Evolutionary conservation across 2,113 vertebrate species (phyloP).

Genomic region (Charina bottae): DNA sequence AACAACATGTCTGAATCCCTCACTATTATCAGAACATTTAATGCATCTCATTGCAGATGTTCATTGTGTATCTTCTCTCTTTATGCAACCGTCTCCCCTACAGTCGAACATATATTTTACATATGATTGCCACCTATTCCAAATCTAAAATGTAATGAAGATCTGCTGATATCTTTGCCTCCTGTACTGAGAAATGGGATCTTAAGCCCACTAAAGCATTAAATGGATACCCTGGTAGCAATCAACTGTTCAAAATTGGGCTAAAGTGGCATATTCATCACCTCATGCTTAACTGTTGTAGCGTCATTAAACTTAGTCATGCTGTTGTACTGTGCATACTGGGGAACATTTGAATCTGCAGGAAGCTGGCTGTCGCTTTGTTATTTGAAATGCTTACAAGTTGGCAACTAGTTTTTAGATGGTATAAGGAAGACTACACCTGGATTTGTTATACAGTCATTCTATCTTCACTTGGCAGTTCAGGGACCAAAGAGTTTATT

Average conservation of each 20-base stretch:
- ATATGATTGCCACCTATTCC: neutral
- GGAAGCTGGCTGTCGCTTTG: neutral
- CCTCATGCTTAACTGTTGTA: neutral
- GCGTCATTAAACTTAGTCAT: conserved; percentile 5
- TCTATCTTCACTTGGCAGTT: neutral
- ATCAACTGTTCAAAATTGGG: neutral
- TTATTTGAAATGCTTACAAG: conserved; percentile 19
- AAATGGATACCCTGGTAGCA: neutral
- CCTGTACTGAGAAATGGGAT: neutral
- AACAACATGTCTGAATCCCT: neutral
- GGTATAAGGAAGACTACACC: neutral
- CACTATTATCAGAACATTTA: neutral
- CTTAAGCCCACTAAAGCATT: conserved; percentile 1
- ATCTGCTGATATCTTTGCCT: neutral
- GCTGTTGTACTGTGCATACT: neutral
- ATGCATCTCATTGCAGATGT: neutral
- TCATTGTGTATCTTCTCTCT: neutral
- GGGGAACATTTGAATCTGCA: conserved; percentile 13
- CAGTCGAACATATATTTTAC: neutral
- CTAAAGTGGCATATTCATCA: conserved; percentile 1
- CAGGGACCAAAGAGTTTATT: neutral
- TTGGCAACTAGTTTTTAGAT: neutral
- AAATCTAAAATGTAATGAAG: neutral
- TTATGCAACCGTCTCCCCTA: neutral
- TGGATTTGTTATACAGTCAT: neutral